phyloP scores from a whole-genome alignment of 2,113 vertebrate species.

The Misgurnus anguillicaudatus region DNA sequence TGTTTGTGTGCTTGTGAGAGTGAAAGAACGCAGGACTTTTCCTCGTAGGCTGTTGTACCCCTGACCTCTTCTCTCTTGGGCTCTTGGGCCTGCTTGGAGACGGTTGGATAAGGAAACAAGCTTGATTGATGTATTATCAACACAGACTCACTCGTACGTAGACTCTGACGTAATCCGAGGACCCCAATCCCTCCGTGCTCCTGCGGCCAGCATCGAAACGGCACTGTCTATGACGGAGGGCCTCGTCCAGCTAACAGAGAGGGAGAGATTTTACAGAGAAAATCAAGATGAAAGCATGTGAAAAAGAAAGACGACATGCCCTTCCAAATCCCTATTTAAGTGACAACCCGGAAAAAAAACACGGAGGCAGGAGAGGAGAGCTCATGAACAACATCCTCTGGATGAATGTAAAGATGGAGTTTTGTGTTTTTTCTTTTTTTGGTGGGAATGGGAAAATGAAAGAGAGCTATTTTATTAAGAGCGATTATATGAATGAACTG shows the following conservation, averaged over 20 bases:
- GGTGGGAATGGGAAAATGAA: neutral
- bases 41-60: conserved; percentile 57
- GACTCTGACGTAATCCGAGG: conserved; percentile 33
- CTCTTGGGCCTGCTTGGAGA: conserved; percentile 43
- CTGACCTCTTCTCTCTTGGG: conserved; percentile 48
- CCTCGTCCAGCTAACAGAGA: neutral
- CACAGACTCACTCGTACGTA: conserved; percentile 6
- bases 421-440: neutral
- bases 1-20: conserved; percentile 28
- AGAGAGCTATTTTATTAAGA: conserved; percentile 58
- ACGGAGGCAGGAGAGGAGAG: neutral
- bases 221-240: neutral
- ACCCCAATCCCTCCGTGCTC: neutral
- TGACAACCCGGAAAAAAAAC: conserved; percentile 3
- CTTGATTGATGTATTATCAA: conserved; percentile 44
- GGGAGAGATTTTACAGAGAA: neutral
- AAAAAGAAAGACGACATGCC: conserved; percentile 13
- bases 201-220: conserved; percentile 5
- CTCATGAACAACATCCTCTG: neutral
- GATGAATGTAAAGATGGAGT: conserved; percentile 21
- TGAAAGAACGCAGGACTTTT: conserved; percentile 33
- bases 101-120: conserved; percentile 49
- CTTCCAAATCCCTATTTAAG: conserved; percentile 11
- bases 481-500: conserved; percentile 30
- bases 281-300: conserved; percentile 13